Conservation (phyloP, 2,888 invertebrate genomes). For the Drosophila histrio region DNA sequence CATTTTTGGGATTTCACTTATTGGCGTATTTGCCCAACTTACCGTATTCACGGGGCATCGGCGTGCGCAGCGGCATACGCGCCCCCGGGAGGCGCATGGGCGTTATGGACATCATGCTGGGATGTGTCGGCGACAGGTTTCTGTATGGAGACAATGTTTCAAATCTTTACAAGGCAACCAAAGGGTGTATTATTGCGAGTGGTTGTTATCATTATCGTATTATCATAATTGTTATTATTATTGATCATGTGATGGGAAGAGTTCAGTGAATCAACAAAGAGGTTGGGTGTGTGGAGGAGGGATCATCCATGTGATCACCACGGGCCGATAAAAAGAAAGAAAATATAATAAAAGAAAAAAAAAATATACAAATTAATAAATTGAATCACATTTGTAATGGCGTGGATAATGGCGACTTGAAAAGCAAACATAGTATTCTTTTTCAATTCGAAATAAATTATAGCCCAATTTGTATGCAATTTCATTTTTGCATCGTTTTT, state of each 20-base stretch:
- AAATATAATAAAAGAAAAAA: conserved; percentile 52
- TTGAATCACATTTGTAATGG: conserved; percentile 6
- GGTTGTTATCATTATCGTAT: not conserved
- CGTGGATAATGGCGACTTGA: conserved; percentile 60
- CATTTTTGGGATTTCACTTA: conserved; percentile 42
- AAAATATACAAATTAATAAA: conserved; percentile 54
- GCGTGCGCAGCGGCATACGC: conserved; percentile 85
- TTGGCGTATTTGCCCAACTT: conserved; percentile 85
- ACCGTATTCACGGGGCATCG: conserved; percentile 95
- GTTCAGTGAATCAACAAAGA: conserved; percentile 28
- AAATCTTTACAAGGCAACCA: conserved; percentile 75
- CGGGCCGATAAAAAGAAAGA: conserved; percentile 59
- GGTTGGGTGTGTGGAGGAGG: conserved; percentile 13
- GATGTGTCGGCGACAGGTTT: conserved; percentile 88
- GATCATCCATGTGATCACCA: conserved; percentile 47
- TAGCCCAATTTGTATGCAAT: conserved; percentile 50
- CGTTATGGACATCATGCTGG: conserved; percentile 89
- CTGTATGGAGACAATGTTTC: conserved; percentile 84
- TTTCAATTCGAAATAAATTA: conserved; percentile 20
- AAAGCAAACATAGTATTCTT: conserved; percentile 49
- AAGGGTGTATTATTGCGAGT: not conserved
- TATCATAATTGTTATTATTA: conserved; percentile 1
- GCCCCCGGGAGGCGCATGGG: conserved; percentile 87
- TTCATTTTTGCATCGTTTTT: conserved; percentile 3
- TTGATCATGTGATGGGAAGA: conserved; percentile 29